Evolutionary conservation across 2,113 vertebrate species (phyloP).

Genomic region (Motacilla tschutschensis): DNA sequence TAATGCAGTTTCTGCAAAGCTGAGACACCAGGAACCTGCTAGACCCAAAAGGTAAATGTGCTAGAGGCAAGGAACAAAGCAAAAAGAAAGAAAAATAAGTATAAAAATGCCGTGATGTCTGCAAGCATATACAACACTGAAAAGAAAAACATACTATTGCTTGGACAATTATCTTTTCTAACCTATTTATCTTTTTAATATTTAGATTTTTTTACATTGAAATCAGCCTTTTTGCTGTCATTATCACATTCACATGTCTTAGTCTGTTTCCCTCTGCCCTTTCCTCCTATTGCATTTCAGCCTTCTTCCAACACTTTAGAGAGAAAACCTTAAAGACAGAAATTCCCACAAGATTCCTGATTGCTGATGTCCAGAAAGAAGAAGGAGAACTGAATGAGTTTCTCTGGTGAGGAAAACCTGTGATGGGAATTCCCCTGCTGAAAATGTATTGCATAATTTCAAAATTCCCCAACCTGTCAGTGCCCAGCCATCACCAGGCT

Average conservation of each 20-base stretch:
- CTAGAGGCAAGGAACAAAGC: neutral
- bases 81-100: neutral
- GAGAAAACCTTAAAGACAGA: neutral
- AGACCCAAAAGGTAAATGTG: neutral
- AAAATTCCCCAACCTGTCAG: neutral
- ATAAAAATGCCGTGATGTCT: neutral
- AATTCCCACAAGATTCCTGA: neutral
- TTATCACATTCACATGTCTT: neutral
- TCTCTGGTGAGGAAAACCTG: neutral
- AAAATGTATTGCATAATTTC: accelerated
- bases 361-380: neutral
- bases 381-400: neutral
- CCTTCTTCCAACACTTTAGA: neutral
- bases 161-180: accelerated
- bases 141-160: neutral
- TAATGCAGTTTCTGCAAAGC: neutral
- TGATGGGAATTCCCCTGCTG: neutral
- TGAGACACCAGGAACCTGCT: neutral
- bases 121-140: neutral
- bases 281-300: neutral
- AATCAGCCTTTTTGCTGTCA: neutral
- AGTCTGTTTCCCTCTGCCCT: neutral
- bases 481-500: neutral
- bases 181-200: neutral
- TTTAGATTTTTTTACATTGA: neutral